Percentiles rank a stretch among this genome's conserved stretches.
Conservation (phyloP, 2,113 vertebrate species). For the Grantiella picta region DNA sequence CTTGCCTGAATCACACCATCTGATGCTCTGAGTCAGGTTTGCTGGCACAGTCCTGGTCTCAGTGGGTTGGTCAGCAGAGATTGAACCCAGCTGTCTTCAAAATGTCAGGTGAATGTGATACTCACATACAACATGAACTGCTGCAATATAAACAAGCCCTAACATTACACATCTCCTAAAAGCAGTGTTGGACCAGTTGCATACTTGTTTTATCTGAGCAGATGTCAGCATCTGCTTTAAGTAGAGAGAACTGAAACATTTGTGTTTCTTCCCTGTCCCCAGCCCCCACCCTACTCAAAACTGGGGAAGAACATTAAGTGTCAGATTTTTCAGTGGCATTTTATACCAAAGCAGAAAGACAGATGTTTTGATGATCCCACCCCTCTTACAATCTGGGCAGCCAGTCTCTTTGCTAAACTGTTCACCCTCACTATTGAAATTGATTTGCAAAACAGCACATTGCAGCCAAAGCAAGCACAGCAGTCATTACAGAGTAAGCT, state of each 20-base stretch:
- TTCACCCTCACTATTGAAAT: slow-evolving; percentile 44
- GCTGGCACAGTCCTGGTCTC: slow-evolving; percentile 11
- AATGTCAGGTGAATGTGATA: slow-evolving; percentile 36
- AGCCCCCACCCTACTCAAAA: neutral
- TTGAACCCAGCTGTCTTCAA: slow-evolving; percentile 25
- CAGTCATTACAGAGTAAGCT: neutral
- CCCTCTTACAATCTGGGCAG: slow-evolving; percentile 4
- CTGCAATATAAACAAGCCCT: slow-evolving; percentile 47
- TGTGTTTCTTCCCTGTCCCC: neutral
- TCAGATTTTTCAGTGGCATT: slow-evolving; percentile 56
- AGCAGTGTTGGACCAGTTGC: slow-evolving; percentile 34
- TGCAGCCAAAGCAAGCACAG: slow-evolving; percentile 38
- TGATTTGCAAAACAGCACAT: slow-evolving; percentile 33
- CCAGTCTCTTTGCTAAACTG: slow-evolving; percentile 12
- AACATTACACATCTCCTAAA: slow-evolving; percentile 41
- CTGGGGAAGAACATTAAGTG: neutral
- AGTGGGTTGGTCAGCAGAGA: slow-evolving; percentile 13
- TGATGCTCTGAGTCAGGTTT: slow-evolving; percentile 28
- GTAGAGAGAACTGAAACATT: slow-evolving; percentile 22
- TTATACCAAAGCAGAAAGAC: slow-evolving; percentile 27
- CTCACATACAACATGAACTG: slow-evolving; percentile 7
- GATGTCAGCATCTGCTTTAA: slow-evolving; percentile 64
- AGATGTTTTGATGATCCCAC: slow-evolving; percentile 27
- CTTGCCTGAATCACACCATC: slow-evolving; percentile 8
- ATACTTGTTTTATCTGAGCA: slow-evolving; percentile 54